Base-by-base conservation (phyloP, 2,888 invertebrate species). In the Syritta pipiens region DNA sequence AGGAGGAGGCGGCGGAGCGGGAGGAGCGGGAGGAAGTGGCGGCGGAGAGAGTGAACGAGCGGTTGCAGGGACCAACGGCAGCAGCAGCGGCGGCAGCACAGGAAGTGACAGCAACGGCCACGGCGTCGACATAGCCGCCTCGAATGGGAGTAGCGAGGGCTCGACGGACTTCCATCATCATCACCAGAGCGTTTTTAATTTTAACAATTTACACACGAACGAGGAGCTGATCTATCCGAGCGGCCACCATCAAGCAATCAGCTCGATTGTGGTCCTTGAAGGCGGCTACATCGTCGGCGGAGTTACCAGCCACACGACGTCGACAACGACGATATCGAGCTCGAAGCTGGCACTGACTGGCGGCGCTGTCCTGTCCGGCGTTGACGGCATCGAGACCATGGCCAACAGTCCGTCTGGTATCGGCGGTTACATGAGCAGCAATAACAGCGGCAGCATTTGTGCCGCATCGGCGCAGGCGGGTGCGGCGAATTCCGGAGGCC, bases 71-170 rank as follows among this genome's bases (percentile, higher is more conserved):
- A 32, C 55, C 32, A 37, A 24, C 17, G 53, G 26, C 19, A 62
- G 60, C 5, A 48, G 63, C 30, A 63, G 67, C 14, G 53, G 71
- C 32, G 81, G 79, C 26, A 76, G 81, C 9, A 24, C 60, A 14
- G 60, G 40, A 10, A 35, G 20, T 14, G 32, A 20, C 22, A 68
- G 28, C 5, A 55, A 17, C 1, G 24, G 44, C 5, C 20, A 42
- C 22, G 83, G 84, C 48, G 84, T 84, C 68, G 84, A 82, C 6
- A 85, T 85, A 59, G 83, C 83, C 35, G 82, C 84, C 37, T 83
- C 84, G 32, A 83, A 84, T 49, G 83, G 83, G 32, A 86, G 86
- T 77, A 85, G 86, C 71, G 65, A 46, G 6, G 84, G 84, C 24
- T 81, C 65, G 26, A 19, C 7, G 7, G 1, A 6, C 7, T 4